Evolutionary conservation across 1,140 invertebrate species (phyloP).

Genomic region (Solenopsis invicta): DNA sequence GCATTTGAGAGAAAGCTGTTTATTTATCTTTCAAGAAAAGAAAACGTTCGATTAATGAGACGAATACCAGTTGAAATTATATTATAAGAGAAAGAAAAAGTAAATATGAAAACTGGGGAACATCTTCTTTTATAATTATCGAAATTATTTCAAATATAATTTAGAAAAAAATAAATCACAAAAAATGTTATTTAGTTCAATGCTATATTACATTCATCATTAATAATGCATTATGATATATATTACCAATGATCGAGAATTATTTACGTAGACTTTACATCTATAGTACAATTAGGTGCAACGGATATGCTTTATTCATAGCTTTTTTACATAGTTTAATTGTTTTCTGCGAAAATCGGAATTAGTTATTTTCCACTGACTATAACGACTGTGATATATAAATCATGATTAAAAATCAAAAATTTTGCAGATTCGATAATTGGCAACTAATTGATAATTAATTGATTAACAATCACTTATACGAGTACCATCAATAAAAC

Average conservation of each 20-base stretch:
- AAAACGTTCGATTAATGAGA: not conserved
- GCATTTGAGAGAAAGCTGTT: not conserved
- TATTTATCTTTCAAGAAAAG: not conserved
- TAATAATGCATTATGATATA: not conserved
- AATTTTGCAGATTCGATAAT: constrained; percentile 8
- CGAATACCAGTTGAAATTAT: not conserved
- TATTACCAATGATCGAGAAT: not conserved
- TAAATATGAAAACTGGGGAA: not conserved
- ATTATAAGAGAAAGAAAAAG: not conserved
- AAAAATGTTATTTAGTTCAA: not conserved
- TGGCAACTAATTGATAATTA: too few relatives aligned
- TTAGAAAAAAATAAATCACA: not conserved
- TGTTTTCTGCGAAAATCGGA: not conserved
- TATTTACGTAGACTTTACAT: not conserved
- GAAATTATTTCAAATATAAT: not conserved
- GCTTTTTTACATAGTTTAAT: not conserved
- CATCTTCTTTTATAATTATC: too few relatives aligned
- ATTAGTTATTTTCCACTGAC: not conserved
- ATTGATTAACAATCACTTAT: not conserved
- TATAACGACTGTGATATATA: not conserved
- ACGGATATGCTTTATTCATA: not conserved
- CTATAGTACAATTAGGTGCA: not conserved
- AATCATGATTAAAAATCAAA: not conserved
- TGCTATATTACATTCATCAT: not conserved
- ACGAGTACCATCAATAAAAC: not conserved